These are phyloP conservation scores for Drosophila lutescens DNA, from an alignment of 2,888 invertebrate species.

Conservation along the genomic window DNA sequence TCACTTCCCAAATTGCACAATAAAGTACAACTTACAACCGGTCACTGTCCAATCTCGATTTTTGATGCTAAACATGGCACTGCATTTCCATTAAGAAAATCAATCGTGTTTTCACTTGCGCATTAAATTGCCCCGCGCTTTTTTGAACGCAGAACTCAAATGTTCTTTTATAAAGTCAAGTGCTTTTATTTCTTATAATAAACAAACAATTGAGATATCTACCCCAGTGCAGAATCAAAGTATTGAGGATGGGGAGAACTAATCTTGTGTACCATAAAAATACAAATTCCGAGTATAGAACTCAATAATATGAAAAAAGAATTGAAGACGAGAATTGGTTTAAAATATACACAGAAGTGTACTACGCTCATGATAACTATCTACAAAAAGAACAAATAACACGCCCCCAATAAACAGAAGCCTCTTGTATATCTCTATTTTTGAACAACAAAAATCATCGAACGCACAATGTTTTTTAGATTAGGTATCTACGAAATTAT, in stretches of 20 bases:
- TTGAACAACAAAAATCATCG: background rate
- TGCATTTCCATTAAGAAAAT: constrained; percentile 21
- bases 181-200: constrained; percentile 25
- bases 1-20: constrained; percentile 35
- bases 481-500: background rate
- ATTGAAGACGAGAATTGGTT: background rate
- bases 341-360: background rate
- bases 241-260: background rate
- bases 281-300: background rate
- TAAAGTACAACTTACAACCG: constrained; percentile 25
- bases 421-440: background rate
- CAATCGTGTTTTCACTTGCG: background rate
- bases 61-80: constrained; percentile 9
- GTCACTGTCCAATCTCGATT: constrained; percentile 17
- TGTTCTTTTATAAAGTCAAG: constrained; percentile 32
- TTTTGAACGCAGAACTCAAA: background rate
- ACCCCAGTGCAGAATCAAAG: constrained; percentile 5
- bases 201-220: constrained; percentile 15
- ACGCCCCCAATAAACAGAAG: background rate
- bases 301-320: background rate
- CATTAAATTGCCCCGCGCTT: constrained; percentile 1
- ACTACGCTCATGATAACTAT: background rate
- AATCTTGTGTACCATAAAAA: background rate
- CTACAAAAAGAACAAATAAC: background rate
- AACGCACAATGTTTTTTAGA: background rate